Conservation (phyloP, 2,797 vertebrate species). For the Phrynocephalus guinanensis region DNA sequence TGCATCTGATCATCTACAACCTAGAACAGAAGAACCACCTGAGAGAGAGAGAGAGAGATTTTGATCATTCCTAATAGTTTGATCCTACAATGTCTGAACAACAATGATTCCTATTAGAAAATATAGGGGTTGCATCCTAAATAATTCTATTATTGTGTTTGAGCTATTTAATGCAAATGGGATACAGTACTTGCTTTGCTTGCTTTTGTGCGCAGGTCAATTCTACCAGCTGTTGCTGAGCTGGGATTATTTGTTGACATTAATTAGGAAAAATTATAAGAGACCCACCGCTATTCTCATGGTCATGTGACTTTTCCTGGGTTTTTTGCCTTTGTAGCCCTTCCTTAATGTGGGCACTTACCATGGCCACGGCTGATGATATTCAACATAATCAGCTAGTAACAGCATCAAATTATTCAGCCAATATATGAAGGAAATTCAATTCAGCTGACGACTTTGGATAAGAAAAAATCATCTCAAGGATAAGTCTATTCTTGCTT, state of each 20-base stretch:
- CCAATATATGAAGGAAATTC: neutral
- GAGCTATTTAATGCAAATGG: neutral
- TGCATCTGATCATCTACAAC: neutral
- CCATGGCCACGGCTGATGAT: slow-evolving; percentile 2
- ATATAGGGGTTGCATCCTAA: neutral
- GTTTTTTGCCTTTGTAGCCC: neutral
- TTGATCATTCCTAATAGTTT: neutral
- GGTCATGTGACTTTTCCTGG: fast-evolving
- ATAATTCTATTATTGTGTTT: neutral
- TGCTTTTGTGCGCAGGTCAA: neutral
- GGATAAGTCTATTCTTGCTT: neutral
- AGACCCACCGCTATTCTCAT: neutral
- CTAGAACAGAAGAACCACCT: neutral
- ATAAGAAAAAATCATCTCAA: too few relatives aligned
- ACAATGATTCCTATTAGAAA: neutral
- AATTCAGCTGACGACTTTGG: neutral
- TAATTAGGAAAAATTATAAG: slow-evolving; percentile 13
- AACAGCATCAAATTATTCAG: slow-evolving; percentile 23
- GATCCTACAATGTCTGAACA: neutral
- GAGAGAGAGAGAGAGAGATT: neutral
- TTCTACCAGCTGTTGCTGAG: neutral
- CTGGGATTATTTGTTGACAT: slow-evolving; percentile 2
- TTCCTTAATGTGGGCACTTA: slow-evolving; percentile 6
- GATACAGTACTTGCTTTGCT: neutral
- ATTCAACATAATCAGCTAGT: neutral